These are phyloP conservation scores for Ephialtes manifestator DNA, from an alignment of 2,888 invertebrate species.

Conservation along the genomic window DNA sequence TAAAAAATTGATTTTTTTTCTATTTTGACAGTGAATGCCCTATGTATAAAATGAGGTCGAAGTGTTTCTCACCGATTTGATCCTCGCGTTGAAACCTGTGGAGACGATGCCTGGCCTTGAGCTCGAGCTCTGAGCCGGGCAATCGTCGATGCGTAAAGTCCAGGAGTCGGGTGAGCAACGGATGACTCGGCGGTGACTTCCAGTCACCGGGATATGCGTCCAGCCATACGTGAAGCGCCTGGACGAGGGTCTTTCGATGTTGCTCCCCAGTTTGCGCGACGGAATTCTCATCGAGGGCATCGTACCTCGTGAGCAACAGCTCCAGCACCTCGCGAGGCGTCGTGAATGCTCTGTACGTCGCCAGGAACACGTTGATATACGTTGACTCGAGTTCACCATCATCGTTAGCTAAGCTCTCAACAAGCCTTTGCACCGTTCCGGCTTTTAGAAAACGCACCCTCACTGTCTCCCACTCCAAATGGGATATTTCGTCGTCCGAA, in stretches of 20 bases:
- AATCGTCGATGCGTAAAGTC: constrained; percentile 94
- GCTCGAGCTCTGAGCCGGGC: constrained; percentile 94
- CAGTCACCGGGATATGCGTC: constrained; percentile 98
- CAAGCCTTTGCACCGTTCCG: constrained; percentile 96
- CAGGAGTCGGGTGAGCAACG: constrained; percentile 93
- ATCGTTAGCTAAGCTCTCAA: constrained; percentile 97
- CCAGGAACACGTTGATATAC: constrained; percentile 98
- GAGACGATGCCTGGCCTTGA: constrained; percentile 91
- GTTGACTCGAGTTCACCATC: constrained; percentile 98
- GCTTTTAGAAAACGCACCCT: constrained; percentile 98
- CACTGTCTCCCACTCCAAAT: constrained; percentile 99
- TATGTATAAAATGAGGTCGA: constrained; percentile 2
- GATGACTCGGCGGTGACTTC: constrained; percentile 92
- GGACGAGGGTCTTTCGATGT: constrained; percentile 94
- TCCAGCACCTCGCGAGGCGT: constrained; percentile 94
- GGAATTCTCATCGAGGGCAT: constrained; percentile 89
- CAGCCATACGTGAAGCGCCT: constrained; percentile 98
- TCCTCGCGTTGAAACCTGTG: constrained; percentile 90
- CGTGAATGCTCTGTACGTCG: constrained; percentile 97
- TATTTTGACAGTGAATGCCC: not conserved
- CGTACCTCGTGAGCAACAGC: constrained; percentile 92
- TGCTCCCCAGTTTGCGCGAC: constrained; percentile 89
- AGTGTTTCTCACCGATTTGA: constrained; percentile 79
- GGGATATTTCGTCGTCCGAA: constrained; percentile 96
- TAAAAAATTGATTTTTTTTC: too few relatives aligned